Conservation (phyloP, 2,113 vertebrate genomes). For the Oxygymnocypris stewartii region DNA sequence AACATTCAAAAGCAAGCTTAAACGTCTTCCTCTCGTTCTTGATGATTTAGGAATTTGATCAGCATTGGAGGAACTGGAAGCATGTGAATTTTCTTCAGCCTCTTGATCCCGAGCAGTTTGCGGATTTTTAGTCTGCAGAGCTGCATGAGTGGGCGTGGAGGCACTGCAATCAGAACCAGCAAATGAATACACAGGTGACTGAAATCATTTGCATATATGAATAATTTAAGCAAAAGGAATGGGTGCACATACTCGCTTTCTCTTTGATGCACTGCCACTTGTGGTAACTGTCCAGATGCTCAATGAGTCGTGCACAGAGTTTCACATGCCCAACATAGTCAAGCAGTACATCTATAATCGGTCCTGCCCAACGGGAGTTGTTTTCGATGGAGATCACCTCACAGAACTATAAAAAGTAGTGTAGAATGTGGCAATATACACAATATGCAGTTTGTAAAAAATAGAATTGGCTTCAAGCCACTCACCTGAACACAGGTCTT, state of each 20-base stretch:
- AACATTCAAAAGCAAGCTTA: constrained; percentile 2
- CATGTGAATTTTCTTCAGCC: constrained; percentile 74
- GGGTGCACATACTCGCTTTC: constrained; percentile 77
- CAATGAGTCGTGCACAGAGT: constrained; percentile 80
- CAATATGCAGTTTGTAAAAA: not conserved
- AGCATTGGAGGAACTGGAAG: constrained; percentile 79
- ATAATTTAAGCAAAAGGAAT: not conserved
- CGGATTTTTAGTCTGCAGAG: constrained; percentile 81
- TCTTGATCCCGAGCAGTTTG: constrained; percentile 73
- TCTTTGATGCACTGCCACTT: constrained; percentile 82
- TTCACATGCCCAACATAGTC: constrained; percentile 86
- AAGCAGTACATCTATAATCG: constrained; percentile 83
- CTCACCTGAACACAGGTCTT: constrained; percentile 44
- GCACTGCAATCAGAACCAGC: constrained; percentile 68
- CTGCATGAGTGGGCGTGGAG: constrained; percentile 79
- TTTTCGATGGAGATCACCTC: constrained; percentile 81
- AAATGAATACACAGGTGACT: not conserved
- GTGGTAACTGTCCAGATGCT: constrained; percentile 84
- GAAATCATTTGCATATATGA: constrained; percentile 15
- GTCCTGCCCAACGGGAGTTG: constrained; percentile 81
- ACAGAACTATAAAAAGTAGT: constrained; percentile 75
- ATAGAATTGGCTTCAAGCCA: not conserved
- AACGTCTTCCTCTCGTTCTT: constrained; percentile 52
- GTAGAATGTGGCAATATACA: not conserved
- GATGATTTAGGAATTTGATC: constrained; percentile 78